Evolutionary conservation across 2,113 vertebrate genomes (phyloP), one percentile per base, ranked within the genome.

Genomic region (Canis aureus): DNA sequence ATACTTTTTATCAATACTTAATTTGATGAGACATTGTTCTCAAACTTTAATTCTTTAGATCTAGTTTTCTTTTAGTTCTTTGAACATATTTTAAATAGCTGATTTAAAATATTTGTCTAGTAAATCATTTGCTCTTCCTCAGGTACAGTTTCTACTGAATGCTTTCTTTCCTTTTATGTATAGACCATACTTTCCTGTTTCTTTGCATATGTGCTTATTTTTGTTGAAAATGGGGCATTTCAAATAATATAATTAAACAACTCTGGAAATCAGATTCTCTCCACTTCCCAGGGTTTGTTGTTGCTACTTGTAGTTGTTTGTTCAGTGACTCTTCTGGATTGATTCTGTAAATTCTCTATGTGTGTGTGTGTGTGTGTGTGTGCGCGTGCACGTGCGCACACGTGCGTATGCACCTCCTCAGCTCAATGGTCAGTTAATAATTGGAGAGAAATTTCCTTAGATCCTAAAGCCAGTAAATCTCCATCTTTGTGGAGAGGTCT

Each of bases 21-120:
- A 43, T 59, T 81, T 91, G 89, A 69, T 69, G 11, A 91, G n/a
- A 91, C 66, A n/a, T 22, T 91, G 25, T 91, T 60, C 35, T 71
- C 53, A 82, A 49, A 69, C 62, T 55, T 81, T 81, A 81, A 8
- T 91, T 81, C 43, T 35, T 29, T 55, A 73, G 23, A 43, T 64
- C 27, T 27, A 53, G 15, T 38, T 79, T 55, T 53, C 43, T 66
- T 22, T 79, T 79, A 79, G 22, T 66, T 66, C 89, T 55, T 43
- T 38, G 76, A 32, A 91, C 23, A 80, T 53, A 79, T n/a, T 81
- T 92, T 43, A 71, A 92, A 71, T 92, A 59, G n/a, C 27, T 71
- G 29, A 81, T 59, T 82, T 92, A 59, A 27, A 62, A n/a, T 64
- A 8, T 64, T 84, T 19, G 49, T 53, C n/a, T 27, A 81, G 32